Conservation (phyloP, 92 coral and sea anemone genomes). For the Porites divaricata region DNA sequence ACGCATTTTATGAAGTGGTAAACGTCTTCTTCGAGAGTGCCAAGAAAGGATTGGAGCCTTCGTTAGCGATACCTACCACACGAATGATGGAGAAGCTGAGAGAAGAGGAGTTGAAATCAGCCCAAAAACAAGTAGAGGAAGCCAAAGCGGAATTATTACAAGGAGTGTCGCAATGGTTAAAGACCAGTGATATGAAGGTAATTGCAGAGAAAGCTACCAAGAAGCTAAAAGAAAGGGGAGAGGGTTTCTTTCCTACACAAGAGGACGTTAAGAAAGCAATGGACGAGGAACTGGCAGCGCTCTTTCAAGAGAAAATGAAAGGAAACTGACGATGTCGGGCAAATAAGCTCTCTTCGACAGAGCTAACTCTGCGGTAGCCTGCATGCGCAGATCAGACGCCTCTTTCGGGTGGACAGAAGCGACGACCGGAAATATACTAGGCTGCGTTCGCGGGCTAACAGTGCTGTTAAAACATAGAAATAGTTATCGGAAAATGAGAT, state of each 20-base stretch:
- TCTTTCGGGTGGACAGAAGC: too few relatives aligned
- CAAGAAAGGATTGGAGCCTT: conserved; percentile 25
- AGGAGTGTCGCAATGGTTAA: conserved; percentile 16
- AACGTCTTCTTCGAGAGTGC: conserved; percentile 21
- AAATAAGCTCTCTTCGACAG: not conserved
- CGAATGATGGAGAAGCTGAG: conserved; percentile 34
- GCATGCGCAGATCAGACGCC: too few relatives aligned
- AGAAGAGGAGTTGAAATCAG: conserved; percentile 28
- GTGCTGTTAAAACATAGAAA: too few relatives aligned
- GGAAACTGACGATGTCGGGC: not conserved
- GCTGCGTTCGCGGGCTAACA: too few relatives aligned
- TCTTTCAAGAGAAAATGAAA: not conserved
- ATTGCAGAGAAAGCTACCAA: not conserved
- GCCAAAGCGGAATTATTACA: not conserved
- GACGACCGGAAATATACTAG: too few relatives aligned
- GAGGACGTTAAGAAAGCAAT: conserved; percentile 25
- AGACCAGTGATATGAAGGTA: conserved; percentile 5
- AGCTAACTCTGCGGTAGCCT: not conserved
- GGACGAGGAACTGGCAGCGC: conserved; percentile 17
- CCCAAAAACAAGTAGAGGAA: not conserved
- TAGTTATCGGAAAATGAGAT: too few relatives aligned
- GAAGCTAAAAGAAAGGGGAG: not conserved
- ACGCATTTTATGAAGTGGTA: conserved; percentile 36
- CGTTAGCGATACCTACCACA: conserved; percentile 42
- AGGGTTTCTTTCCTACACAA: not conserved